A percentile compares a stretch with the other conserved stretches of the same genome.
These are phyloP conservation scores for Cyrtorhinus lividipennis DNA, from an alignment of 1,140 invertebrate genomes.

Conservation along the genomic window DNA sequence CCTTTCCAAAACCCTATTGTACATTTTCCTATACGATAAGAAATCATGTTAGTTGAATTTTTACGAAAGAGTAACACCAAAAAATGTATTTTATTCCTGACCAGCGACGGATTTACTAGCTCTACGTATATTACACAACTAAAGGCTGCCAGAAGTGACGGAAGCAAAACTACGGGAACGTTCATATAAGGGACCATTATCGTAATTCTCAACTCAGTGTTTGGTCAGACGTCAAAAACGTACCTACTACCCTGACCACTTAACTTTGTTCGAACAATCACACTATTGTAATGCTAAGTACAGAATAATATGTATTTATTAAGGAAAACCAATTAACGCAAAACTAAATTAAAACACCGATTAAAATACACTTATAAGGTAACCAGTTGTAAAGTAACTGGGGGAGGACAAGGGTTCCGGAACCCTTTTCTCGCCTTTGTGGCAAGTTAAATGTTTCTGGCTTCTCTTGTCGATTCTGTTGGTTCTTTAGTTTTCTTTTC, in stretches of 20 bases:
- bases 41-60: slow-evolving; percentile 24
- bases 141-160: no score
- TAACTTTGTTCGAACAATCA: no score
- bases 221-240: no score
- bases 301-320: neutral
- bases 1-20: slow-evolving; percentile 60
- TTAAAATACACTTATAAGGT: neutral
- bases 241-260: no score
- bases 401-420: neutral
- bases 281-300: neutral
- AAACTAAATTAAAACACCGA: neutral
- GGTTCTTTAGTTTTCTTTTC: neutral
- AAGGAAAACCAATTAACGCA: neutral
- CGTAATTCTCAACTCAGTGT: no score
- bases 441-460: neutral
- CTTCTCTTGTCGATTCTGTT: neutral
- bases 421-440: neutral
- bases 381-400: neutral
- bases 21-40: slow-evolving; percentile 44
- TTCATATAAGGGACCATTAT: no score
- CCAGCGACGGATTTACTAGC: no score
- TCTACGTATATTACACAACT: neutral
- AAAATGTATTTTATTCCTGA: no score
- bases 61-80: neutral
- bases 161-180: neutral